Conservation (phyloP, 2,888 invertebrate genomes). For the Eristalis arbustorum region DNA sequence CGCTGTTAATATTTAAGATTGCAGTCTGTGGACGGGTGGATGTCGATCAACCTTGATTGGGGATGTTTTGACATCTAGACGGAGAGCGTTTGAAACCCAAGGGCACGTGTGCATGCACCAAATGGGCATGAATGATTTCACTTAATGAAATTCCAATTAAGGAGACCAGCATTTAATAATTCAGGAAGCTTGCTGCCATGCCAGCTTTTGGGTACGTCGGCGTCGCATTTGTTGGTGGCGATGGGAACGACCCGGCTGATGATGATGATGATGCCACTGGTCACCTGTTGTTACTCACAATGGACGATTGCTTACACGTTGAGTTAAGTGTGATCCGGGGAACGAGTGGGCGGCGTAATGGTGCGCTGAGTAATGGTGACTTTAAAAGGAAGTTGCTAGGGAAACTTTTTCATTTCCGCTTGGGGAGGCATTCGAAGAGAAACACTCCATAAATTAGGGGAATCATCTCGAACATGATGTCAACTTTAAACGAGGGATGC, state of each 20-base stretch:
- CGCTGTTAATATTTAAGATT: slow-evolving; percentile 22
- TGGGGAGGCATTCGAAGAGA: background rate
- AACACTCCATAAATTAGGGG: too few relatives aligned
- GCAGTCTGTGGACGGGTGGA: background rate
- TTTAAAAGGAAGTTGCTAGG: background rate
- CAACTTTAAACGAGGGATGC: too few relatives aligned
- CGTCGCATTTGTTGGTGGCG: background rate
- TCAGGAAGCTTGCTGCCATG: background rate
- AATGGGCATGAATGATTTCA: background rate
- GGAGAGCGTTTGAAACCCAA: background rate
- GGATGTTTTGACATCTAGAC: background rate
- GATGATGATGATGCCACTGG: background rate
- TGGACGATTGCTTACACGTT: background rate
- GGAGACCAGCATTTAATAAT: background rate
- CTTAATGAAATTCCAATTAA: background rate
- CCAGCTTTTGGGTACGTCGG: background rate
- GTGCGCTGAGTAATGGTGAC: background rate
- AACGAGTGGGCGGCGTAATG: background rate
- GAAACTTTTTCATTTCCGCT: background rate
- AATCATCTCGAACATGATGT: too few relatives aligned
- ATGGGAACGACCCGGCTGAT: background rate
- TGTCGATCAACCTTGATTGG: background rate
- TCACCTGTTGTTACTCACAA: background rate
- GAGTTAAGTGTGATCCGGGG: background rate
- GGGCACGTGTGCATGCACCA: background rate